Conservation (phyloP, 2,797 vertebrate genomes). For the Notolabrus celidotus region DNA sequence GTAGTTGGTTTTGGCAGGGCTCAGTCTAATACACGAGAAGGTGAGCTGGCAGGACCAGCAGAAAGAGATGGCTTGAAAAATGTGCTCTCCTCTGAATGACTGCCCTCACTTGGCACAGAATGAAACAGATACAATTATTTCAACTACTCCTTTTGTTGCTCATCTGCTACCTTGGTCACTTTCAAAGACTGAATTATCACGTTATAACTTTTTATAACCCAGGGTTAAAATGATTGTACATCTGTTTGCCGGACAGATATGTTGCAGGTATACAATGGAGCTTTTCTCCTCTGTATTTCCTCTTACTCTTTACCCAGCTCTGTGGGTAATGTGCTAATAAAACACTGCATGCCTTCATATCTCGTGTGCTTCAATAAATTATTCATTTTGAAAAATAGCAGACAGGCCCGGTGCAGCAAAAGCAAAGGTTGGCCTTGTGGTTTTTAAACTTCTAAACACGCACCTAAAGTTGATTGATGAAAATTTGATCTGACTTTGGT, state of each 20-base stretch:
- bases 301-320: not conserved
- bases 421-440: conserved; percentile 13
- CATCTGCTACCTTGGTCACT: conserved; percentile 19
- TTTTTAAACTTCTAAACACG: not conserved
- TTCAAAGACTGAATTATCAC: conserved; percentile 15
- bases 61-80: conserved; percentile 13
- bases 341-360: conserved; percentile 24
- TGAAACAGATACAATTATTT: conserved; percentile 7
- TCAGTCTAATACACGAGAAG: conserved; percentile 44
- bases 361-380: conserved; percentile 15
- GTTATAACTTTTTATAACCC: conserved; percentile 2
- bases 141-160: conserved; percentile 9
- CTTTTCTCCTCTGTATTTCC: not conserved
- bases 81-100: conserved; percentile 30
- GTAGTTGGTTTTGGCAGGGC: conserved; percentile 43
- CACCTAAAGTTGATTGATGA: not conserved
- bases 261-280: conserved; percentile 3
- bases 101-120: conserved; percentile 35
- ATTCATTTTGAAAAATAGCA: conserved; percentile 33
- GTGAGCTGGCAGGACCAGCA: conserved; percentile 37
- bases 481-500: conserved; percentile 11
- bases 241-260: conserved; percentile 17
- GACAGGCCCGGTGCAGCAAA: conserved; percentile 16
- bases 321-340: conserved; percentile 27
- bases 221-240: not conserved